Base-by-base conservation (phyloP, 2,797 vertebrate species). In the Chanos chanos region DNA sequence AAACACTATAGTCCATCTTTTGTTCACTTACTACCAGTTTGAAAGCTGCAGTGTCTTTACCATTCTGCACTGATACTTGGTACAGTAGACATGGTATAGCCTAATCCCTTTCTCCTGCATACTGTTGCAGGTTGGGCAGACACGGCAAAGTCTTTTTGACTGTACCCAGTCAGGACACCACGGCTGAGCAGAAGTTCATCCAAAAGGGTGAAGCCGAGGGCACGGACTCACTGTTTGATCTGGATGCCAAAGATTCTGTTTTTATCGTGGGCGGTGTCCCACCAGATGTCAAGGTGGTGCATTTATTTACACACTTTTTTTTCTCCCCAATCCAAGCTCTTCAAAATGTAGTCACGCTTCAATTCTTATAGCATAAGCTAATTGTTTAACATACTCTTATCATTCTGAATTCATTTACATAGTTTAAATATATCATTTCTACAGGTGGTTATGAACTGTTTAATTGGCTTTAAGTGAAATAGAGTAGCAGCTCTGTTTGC, bases 111-210 rank as follows among this genome's bases (percentile, higher is more conserved):
- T 24, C 53, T n/a, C 3, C 67, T 27, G n/a, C 27, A 70, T 7
- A 22, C 49, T 37, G 7, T 15, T 45, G 1, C 61, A 99, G 96
- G 76, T 79, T 98, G 25, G 96, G 96, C 56, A 86, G 92, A 72
- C 95, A 98, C 0, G 96, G 96, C 2, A 99, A 99, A 76, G 83
- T 99, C 50, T 94, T 94, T 81, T 83, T 98, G 77, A 98, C 96
- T 5, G 88, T 99, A 10, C 95, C 96, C 12, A 96, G 94, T 72
- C 91, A 93, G 68, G 89, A 85, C 18, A 89, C 84, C 72, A 89
- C 91, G 1, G 91, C 93, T 9, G 96, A 99, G 74, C 95, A 99
- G 81, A 98, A 99, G 79, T 99, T 99, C 74, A 99, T 99, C 75
- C 96, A 98, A 85, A 99, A 94, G 75, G 94, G 94, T 0, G 89